Evolutionary conservation across 2,113 vertebrate species (phyloP), one percentile per base, ranked within the genome.

Genomic region (Tonatia bakeri): DNA sequence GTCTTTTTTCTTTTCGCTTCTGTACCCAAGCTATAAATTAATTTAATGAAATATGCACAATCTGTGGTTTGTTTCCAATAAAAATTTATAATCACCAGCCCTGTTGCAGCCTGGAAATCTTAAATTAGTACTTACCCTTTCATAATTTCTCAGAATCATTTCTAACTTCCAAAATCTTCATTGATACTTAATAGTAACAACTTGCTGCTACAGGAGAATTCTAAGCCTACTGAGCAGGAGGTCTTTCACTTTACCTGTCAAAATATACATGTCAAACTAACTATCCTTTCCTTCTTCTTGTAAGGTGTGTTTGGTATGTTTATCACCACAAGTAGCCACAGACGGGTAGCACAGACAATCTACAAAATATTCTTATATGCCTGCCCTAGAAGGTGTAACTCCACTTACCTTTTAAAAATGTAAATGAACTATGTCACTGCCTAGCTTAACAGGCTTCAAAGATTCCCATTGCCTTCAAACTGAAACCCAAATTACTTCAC

Each of bases 61-160:
- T 36, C 79, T 75, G 19, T 67, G 31, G 16, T 59, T 76, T 76
- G 13, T 67, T 76, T 73, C n/a, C 54, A 89, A 59, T 59, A 80
- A 79, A 92, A 88, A 65, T 72, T 76, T 9, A n/a, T 84, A 26
- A 40, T 77, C 33, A n/a, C n/a, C 13, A 83, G 50, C 38, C 11
- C 38, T 85, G n/a, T 6, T 15, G 9, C 43, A 90, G 4, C 26
- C 28, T 81, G 47, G n/a, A 69, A 86, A 59, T 69, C 22, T 80
- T 89, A 89, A 94, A 80, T 89, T 43, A 54, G 54, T 73, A 36
- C 70, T 77, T 64, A 40, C 20, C 43, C 72, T 80, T 20, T 69
- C 7, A 67, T 73, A 36, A 67, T 80, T 85, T 70, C 43, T 94
- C 43, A 96, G 79, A 92, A 65, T 92, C 6, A 59, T 70, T 94